phyloP scores from a whole-genome alignment of 2,888 invertebrate species.

The Sarcophaga carnaria region DNA sequence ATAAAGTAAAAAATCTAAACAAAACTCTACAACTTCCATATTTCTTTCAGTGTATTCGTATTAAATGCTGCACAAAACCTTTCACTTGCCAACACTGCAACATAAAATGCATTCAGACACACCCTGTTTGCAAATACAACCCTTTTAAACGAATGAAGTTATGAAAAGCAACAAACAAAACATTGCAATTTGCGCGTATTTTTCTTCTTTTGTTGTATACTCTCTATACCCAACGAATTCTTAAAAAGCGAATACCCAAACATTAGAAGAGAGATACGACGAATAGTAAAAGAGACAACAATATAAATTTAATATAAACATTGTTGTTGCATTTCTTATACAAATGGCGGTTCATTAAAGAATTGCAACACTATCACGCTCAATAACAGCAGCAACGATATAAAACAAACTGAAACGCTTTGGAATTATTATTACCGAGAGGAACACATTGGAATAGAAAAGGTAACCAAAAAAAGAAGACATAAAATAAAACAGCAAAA shows the following conservation, averaged over 20 bases:
- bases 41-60: too few species aligned
- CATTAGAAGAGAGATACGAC: neutral
- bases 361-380: constrained; percentile 47
- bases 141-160: too few species aligned
- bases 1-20: too few species aligned
- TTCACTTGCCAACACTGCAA: neutral
- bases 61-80: neutral
- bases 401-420: constrained; percentile 30
- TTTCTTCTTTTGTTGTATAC: constrained; percentile 14
- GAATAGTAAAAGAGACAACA: neutral
- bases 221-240: constrained; percentile 39
- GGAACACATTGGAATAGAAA: constrained; percentile 33
- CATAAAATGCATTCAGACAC: too few species aligned
- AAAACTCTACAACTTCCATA: too few species aligned
- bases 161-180: constrained; percentile 25
- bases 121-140: too few species aligned
- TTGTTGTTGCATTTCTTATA: constrained; percentile 37
- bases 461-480: constrained; percentile 1
- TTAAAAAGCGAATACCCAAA: constrained; percentile 47
- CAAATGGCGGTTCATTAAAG: constrained; percentile 56
- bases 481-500: constrained; percentile 53
- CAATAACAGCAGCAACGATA: constrained; percentile 29
- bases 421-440: constrained; percentile 35
- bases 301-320: neutral
- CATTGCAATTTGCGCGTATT: constrained; percentile 57